Evolutionary conservation across 2,113 vertebrate genomes (phyloP), one percentile per base, ranked within the genome.

Genomic region (Ameiurus melas): DNA sequence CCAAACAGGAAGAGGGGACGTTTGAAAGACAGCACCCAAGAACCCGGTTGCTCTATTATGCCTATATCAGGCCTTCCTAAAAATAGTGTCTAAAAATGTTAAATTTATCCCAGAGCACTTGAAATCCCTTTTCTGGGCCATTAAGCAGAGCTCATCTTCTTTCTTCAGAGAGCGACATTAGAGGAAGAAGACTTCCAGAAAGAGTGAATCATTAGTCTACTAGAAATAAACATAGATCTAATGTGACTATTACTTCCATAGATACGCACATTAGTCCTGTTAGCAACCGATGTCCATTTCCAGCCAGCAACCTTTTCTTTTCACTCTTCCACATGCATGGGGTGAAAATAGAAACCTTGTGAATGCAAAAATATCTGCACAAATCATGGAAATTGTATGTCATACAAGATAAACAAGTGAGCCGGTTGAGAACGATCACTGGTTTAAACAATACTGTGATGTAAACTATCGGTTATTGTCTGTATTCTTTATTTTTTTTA

Each of bases 11-110:
- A 87, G 91, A 90, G 89, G 93, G 94, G 94, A 93, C 91, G 79
- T 94, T 93, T 95, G 92, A 95, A 94, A 93, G 94, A 90, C 94
- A 89, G 2, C 88, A 82, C 83, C 60, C 87, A 30, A 85, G 58
- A 57, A 8, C 84, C 33, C 36, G 73, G 51, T 79, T 84, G 86
- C 79, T 83, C 83, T 84, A 57, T 64, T 55, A 70, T 58, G 4
- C 51, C 86, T 82, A 79, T 87, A 89, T 84, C 89, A 39, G 86
- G 81, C 90, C 60, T 77, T 57, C 66, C 88, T 89, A 84, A 86
- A 91, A 91, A 89, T 91, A 91, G 87, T 14, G 58, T 55, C 75
- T 64, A 51, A 84, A 87, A 85, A 88, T 89, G 89, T 86, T 89
- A 89, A 86, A 91, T 89, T 89, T 90, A 89, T 91, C 91, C 89